A percentile compares a stretch with the other conserved stretches of the same genome.
These are phyloP conservation scores for Serranus cabrilla DNA, from an alignment of 2,797 vertebrate species.

Conservation along the genomic window DNA sequence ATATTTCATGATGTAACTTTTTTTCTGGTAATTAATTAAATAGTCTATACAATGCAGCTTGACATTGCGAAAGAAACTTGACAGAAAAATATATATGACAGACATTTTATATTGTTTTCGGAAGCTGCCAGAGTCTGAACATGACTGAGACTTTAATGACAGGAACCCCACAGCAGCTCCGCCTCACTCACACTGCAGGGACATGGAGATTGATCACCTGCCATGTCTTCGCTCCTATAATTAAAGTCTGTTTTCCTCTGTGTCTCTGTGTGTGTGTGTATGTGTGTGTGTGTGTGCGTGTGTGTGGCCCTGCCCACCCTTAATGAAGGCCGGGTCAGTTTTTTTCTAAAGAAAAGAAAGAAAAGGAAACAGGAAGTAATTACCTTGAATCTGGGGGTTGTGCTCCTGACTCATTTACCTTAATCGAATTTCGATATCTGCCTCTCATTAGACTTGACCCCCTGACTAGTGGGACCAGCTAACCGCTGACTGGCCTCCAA, in stretches of 20 bases:
- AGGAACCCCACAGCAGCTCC: constrained; percentile 37
- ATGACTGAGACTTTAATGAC: constrained; percentile 60
- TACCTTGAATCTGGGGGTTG: constrained; percentile 88
- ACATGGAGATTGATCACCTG: constrained; percentile 79
- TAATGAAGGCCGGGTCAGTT: constrained; percentile 76
- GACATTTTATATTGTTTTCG: neutral
- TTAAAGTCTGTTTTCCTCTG: constrained; percentile 71
- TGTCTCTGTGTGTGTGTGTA: constrained; percentile 29
- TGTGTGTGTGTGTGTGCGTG: constrained; percentile 45
- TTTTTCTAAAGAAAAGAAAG: constrained; percentile 28
- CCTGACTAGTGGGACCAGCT: constrained; percentile 72
- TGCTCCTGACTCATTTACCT: constrained; percentile 87
- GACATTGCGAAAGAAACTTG: too few species aligned
- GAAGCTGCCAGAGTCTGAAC: constrained; percentile 59
- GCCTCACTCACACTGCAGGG: constrained; percentile 40
- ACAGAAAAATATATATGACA: too few species aligned
- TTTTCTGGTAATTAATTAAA: too few species aligned
- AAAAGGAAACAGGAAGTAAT: constrained; percentile 86
- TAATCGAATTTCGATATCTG: constrained; percentile 91
- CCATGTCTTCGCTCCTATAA: constrained; percentile 73
- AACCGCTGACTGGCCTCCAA: constrained; percentile 70
- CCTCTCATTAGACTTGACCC: constrained; percentile 84
- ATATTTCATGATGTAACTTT: too few species aligned
- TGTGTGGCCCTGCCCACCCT: constrained; percentile 63
- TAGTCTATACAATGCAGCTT: too few species aligned